Base-by-base conservation (phyloP, 2,888 invertebrate species). In the Tipula vernalis region DNA sequence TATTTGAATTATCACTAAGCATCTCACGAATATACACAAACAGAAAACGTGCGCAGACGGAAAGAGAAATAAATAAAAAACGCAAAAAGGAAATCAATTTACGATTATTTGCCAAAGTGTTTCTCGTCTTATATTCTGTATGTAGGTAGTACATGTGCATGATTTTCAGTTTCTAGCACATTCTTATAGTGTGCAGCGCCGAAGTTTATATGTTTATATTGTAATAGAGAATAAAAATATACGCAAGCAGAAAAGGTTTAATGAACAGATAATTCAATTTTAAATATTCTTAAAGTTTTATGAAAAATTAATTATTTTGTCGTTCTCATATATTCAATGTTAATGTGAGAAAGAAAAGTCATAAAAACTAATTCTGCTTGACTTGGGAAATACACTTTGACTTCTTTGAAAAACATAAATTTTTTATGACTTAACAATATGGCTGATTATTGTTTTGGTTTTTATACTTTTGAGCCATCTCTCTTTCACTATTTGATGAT, bases 211-310 rank as follows among this genome's bases (percentile, higher is more conserved):
- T n/a, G n/a, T n/a, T 28, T 28, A 28, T 28, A 39, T 6, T 39
- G 39, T 39, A 39, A 39, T 0, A 39, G 5, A 51, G 51, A 51
- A 15, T 28, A 28, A 28, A 28, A 28, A 28, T 28, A 28, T 51
- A 51, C 51, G 51, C 51, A 5, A 4, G 71, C 12, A 71, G 10
- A 51, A 15, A 51, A 71, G 28, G 71, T 71, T 71, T 71, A 71
- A 71, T 71, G 71, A 71, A 71, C 71, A 71, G 71, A 71, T 71
- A 71, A 71, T 71, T 71, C 71, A 71, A 71, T 71, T 71, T 71
- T 71, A 71, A 71, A 71, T 71, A 71, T 71, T 71, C 28, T 71
- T 28, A 28, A 28, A 8, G 28, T 71, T 71, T 71, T 71, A 28
- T 71, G 71, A 28, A 71, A 71, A 28, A 71, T 71, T 71, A 28